A percentile compares a stretch with the other conserved stretches of the same genome.
Conservation (phyloP, 2,113 vertebrate species). For the Syrrhaptes paradoxus region DNA sequence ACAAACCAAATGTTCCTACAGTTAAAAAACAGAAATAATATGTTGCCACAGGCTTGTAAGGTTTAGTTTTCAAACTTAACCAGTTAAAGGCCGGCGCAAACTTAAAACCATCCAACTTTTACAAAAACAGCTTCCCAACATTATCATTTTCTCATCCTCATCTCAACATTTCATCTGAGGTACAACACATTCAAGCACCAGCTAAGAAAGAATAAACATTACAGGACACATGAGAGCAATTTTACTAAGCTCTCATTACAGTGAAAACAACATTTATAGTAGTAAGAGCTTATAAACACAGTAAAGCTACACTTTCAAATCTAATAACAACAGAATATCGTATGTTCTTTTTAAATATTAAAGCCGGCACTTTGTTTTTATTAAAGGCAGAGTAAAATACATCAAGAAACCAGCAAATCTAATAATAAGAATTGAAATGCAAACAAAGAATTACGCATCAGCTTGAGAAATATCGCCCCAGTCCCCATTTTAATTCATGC, state of each 20-base stretch:
- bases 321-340: conserved; percentile 15
- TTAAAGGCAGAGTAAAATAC: conserved; percentile 13
- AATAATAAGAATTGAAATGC: neutral
- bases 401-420: neutral
- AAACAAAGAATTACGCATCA: neutral
- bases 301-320: neutral
- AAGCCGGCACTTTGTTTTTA: conserved; percentile 10
- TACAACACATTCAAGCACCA: neutral
- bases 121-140: neutral
- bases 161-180: neutral
- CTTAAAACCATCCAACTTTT: neutral
- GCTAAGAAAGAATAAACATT: conserved; percentile 30
- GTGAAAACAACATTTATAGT: conserved; percentile 48
- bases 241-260: conserved; percentile 44
- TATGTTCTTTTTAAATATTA: conserved; percentile 46
- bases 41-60: conserved; percentile 33
- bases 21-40: conserved; percentile 67
- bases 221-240: conserved; percentile 45
- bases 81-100: conserved; percentile 13
- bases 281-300: conserved; percentile 37
- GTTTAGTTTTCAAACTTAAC: conserved; percentile 54
- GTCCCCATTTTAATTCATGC: neutral
- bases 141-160: neutral
- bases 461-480: neutral
- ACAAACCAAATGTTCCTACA: conserved; percentile 69